Evolutionary conservation across 2,888 invertebrate species (phyloP).

Genomic region (Acanthacorydalis orientalis): DNA sequence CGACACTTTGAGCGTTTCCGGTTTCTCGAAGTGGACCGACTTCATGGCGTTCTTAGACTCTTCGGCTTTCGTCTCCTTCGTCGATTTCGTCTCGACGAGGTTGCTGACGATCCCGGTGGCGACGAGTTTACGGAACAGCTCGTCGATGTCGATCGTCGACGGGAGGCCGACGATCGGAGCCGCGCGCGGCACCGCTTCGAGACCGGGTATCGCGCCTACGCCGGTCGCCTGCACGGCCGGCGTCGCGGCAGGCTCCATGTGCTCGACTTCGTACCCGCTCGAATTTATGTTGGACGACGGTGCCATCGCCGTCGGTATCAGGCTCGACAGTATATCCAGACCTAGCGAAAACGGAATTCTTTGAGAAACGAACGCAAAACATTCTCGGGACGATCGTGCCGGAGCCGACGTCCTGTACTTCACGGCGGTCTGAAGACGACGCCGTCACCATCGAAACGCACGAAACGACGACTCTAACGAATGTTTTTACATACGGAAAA

Average conservation of each 20-base stretch:
- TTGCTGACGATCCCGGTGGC: constrained; percentile 61
- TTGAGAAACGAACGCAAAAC: too few species aligned
- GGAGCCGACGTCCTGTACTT: too few species aligned
- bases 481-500: too few species aligned
- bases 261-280: constrained; percentile 38
- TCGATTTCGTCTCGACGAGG: constrained; percentile 16
- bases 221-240: neutral
- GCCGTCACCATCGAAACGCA: too few species aligned
- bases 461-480: too few species aligned
- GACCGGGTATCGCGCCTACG: constrained; percentile 2
- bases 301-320: constrained; percentile 42
- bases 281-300: constrained; percentile 28
- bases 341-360: constrained; percentile 13
- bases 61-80: constrained; percentile 15
- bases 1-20: constrained; percentile 59
- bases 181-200: constrained; percentile 13
- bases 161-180: constrained; percentile 22
- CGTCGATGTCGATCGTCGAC: constrained; percentile 50
- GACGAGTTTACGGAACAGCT: constrained; percentile 70
- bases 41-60: constrained; percentile 24
- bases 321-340: constrained; percentile 47
- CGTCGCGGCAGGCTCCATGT: constrained; percentile 15
- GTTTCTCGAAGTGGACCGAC: constrained; percentile 45
- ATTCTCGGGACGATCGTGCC: too few species aligned
- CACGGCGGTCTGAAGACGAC: too few species aligned